Conservation (phyloP, 2,888 invertebrate genomes). For the Andrena marginata region DNA sequence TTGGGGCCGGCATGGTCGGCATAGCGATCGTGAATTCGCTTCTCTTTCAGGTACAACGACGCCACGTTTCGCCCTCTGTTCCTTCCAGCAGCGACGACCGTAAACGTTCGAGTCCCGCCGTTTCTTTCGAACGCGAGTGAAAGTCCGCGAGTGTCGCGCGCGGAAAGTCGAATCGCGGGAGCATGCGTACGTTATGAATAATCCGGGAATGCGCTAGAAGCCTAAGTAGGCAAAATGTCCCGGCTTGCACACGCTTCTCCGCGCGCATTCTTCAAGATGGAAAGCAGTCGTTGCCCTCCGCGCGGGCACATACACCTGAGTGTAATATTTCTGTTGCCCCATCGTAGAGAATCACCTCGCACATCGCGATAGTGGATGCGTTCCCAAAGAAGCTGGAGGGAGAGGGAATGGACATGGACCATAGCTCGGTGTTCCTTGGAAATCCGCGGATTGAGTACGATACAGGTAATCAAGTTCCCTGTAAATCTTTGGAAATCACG, state of each 20-base stretch:
- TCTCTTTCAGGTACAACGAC: conserved; percentile 86
- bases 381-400: conserved; percentile 87
- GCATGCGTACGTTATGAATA: conserved; percentile 10
- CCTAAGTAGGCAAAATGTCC: conserved; percentile 4
- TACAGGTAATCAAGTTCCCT: conserved; percentile 84
- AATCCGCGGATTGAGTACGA: conserved; percentile 87
- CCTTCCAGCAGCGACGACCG: not conserved
- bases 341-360: conserved; percentile 86
- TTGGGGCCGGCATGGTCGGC: conserved; percentile 89
- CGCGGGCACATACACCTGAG: not conserved
- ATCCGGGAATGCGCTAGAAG: conserved; percentile 19
- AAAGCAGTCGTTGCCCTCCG: conserved; percentile 1
- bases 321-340: conserved; percentile 20
- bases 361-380: conserved; percentile 88
- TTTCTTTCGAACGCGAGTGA: conserved; percentile 47
- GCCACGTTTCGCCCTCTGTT: not conserved
- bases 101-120: conserved; percentile 3
- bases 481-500: not conserved
- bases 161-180: conserved; percentile 13
- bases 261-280: not conserved
- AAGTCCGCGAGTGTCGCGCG: conserved; percentile 32
- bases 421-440: conserved; percentile 87
- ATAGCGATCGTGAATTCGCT: conserved; percentile 88
- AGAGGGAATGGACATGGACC: conserved; percentile 88
- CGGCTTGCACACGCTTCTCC: not conserved